Evolutionary conservation across 2,797 vertebrate genomes (phyloP).

Genomic region (Gobionotothen gibberifrons): DNA sequence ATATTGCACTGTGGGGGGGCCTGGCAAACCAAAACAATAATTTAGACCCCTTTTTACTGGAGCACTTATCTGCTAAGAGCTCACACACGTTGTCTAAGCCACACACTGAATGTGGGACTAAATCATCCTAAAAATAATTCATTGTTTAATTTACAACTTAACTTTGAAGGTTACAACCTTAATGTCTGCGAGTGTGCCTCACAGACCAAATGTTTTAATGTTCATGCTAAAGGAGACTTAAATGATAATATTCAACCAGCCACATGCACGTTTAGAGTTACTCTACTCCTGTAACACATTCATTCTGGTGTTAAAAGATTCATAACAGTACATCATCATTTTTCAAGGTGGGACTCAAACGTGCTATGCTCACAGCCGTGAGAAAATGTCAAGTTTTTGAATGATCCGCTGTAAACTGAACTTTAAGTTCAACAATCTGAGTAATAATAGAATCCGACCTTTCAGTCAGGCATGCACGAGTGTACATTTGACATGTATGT

Average conservation of each 20-base stretch:
- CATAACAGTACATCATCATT: neutral
- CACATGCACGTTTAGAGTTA: neutral
- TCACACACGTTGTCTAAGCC: conserved; percentile 54
- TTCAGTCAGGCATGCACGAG: conserved; percentile 26
- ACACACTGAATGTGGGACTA: conserved; percentile 20
- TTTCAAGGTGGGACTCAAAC: conserved; percentile 7
- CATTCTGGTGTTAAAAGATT: neutral
- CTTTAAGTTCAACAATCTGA: conserved; percentile 29
- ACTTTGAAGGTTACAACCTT: too few relatives aligned
- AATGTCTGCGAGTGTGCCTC: too few relatives aligned
- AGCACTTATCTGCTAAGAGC: conserved; percentile 56
- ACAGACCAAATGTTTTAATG: too few relatives aligned
- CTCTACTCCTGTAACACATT: neutral
- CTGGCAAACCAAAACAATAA: conserved; percentile 67
- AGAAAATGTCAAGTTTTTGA: conserved; percentile 7
- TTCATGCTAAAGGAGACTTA: too few relatives aligned
- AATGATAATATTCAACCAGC: too few relatives aligned
- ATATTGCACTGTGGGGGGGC: conserved; percentile 62
- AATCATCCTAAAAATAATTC: neutral
- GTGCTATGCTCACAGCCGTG: neutral
- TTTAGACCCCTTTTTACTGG: conserved; percentile 59
- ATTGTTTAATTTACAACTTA: too few relatives aligned
- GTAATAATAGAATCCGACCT: conserved; percentile 68
- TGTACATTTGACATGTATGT: conserved; percentile 17
- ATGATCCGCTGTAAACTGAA: conserved; percentile 10